Evolutionary conservation across 2,113 vertebrate genomes (phyloP).

Genomic region (Lepisosteus osseus): DNA sequence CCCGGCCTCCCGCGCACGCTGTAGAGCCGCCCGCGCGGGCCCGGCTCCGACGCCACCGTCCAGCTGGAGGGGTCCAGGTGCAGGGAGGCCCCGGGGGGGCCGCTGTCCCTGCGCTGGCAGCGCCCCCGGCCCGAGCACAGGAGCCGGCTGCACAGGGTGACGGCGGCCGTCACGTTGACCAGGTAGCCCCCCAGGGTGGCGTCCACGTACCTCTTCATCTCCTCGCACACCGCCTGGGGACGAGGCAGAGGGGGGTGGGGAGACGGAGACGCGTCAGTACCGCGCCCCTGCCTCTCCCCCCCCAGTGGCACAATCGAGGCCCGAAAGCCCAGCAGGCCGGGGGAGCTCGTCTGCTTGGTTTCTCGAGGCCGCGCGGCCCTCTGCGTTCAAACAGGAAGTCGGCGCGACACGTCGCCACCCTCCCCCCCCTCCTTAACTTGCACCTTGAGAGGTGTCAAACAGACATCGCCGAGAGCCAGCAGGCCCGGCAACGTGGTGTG

Average conservation of each 20-base stretch:
- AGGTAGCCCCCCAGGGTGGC: constrained; percentile 59
- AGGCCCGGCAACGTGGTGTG: no score
- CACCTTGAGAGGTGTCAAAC: no score
- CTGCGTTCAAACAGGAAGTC: no score
- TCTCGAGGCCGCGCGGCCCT: neutral
- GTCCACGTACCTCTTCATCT: constrained; percentile 57
- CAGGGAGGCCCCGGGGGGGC: constrained; percentile 50
- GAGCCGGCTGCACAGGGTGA: constrained; percentile 54
- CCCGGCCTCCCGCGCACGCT: constrained; percentile 35
- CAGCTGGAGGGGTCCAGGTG: constrained; percentile 58
- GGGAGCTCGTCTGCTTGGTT: no score
- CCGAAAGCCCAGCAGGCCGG: neutral
- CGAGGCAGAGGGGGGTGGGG: neutral
- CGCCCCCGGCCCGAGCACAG: constrained; percentile 61
- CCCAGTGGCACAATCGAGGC: neutral
- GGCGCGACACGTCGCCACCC: no score
- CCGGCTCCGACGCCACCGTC: constrained; percentile 41
- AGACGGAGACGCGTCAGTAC: neutral
- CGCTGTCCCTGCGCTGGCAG: constrained; percentile 48
- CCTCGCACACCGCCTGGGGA: constrained; percentile 46
- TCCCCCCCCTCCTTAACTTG: no score
- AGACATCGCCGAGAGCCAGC: no score
- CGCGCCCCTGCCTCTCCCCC: no score
- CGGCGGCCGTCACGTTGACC: constrained; percentile 66
- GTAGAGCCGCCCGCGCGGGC: constrained; percentile 29